These are phyloP conservation scores for Porites lutea DNA, from an alignment of 64 coral and sea anemone genomes.

Conservation along the genomic window DNA sequence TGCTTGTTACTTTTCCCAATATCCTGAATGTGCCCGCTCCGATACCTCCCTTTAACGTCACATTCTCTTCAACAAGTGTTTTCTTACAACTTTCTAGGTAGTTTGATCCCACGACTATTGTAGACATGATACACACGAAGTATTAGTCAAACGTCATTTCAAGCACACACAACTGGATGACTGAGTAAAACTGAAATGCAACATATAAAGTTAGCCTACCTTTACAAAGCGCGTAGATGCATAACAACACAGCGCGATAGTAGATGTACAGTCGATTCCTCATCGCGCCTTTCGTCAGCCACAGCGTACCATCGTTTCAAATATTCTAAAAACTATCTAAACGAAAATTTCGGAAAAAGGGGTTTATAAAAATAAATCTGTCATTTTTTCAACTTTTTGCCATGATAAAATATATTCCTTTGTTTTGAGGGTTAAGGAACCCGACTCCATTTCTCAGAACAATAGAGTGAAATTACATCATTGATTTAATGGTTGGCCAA, in stretches of 20 bases:
- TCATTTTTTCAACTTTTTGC: slow-evolving; percentile 7
- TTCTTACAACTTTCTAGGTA: slow-evolving; percentile 96
- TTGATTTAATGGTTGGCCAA: neutral
- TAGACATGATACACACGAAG: slow-evolving; percentile 26
- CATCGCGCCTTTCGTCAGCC: neutral
- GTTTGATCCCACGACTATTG: slow-evolving; percentile 24
- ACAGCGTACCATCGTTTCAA: neutral
- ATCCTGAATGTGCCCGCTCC: slow-evolving; percentile 97
- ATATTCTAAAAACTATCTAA: neutral
- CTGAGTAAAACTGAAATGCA: neutral
- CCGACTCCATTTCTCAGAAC: slow-evolving; percentile 3
- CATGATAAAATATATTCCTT: slow-evolving; percentile 40
- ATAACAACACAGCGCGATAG: neutral
- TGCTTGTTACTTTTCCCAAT: slow-evolving; percentile 94
- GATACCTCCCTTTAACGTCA: slow-evolving; percentile 95
- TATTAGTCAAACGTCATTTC: slow-evolving; percentile 7
- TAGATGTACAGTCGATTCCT: neutral
- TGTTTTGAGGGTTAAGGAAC: slow-evolving; percentile 2
- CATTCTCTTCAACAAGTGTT: slow-evolving; percentile 96
- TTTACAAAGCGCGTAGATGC: slow-evolving; percentile 5
- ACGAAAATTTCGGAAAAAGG: neutral
- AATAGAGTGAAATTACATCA: slow-evolving; percentile 49
- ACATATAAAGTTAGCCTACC: slow-evolving; percentile 1
- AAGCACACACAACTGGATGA: slow-evolving; percentile 21
- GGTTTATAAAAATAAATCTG: neutral